phyloP scores from a whole-genome alignment of 2,113 vertebrate species.

The Pontoporia blainvillei region DNA sequence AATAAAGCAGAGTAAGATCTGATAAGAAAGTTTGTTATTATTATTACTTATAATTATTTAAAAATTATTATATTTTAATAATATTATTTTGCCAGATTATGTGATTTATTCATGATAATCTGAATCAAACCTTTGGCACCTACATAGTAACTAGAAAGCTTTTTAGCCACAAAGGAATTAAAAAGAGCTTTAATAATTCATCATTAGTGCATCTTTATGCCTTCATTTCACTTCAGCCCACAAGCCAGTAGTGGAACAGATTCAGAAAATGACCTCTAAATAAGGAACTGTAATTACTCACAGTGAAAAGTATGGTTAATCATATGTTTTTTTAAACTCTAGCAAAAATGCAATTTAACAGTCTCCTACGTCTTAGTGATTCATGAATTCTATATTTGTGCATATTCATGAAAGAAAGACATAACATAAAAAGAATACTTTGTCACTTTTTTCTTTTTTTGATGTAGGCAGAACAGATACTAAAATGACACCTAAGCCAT shows the following conservation, averaged over 20 bases:
- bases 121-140: neutral
- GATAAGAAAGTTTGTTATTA: neutral
- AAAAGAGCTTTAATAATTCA: neutral
- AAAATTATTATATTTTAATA: neutral
- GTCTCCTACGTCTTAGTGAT: constrained; percentile 70
- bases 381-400: constrained; percentile 72
- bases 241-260: constrained; percentile 8
- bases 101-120: neutral
- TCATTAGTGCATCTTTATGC: neutral
- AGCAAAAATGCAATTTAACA: constrained; percentile 67
- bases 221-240: neutral
- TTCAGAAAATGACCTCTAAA: constrained; percentile 68
- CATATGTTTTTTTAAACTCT: constrained; percentile 64
- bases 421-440: constrained; percentile 45
- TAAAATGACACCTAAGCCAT: constrained; percentile 65
- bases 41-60: neutral
- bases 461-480: constrained; percentile 58
- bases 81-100: neutral
- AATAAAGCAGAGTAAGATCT: neutral
- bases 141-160: neutral
- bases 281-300: constrained; percentile 50
- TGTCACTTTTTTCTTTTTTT: constrained; percentile 58
- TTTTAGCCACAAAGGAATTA: neutral
- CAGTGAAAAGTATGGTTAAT: constrained; percentile 66
- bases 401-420: constrained; percentile 64